phyloP scores from a whole-genome alignment of 2,797 vertebrate species.

The Hippopotamyrus pictus region DNA sequence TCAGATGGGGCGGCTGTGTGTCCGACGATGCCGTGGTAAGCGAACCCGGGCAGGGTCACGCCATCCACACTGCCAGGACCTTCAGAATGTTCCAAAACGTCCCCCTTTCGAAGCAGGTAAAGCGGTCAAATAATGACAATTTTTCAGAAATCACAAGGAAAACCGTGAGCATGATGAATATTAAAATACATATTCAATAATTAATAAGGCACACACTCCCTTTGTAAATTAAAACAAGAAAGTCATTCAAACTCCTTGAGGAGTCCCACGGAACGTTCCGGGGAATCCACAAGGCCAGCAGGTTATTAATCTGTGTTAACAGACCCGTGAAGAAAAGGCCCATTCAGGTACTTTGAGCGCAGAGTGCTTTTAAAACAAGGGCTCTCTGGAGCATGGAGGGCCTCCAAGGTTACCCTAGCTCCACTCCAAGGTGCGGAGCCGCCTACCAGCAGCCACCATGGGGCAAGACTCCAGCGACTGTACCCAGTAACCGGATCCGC shows the following conservation, averaged over 20 bases:
- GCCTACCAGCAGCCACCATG: background rate
- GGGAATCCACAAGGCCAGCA: slow-evolving; percentile 21
- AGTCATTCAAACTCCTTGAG: slow-evolving; percentile 16
- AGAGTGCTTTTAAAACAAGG: slow-evolving; percentile 22
- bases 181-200: background rate
- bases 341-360: slow-evolving; percentile 21
- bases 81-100: background rate
- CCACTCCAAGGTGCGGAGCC: background rate
- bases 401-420: slow-evolving; percentile 21
- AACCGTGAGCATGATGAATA: background rate
- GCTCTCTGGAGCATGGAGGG: slow-evolving; percentile 7
- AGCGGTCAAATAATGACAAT: background rate
- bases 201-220: background rate
- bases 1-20: background rate
- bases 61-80: background rate
- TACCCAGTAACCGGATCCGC: background rate
- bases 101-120: background rate
- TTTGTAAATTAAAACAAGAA: slow-evolving; percentile 13
- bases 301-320: slow-evolving; percentile 34
- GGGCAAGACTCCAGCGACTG: background rate
- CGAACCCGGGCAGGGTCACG: background rate
- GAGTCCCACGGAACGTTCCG: slow-evolving; percentile 14
- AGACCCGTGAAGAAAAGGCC: slow-evolving; percentile 30
- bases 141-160: background rate
- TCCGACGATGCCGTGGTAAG: background rate